Evolutionary conservation across 2,113 vertebrate genomes (phyloP), one percentile per base, ranked within the genome.

Genomic region (Hylia prasina): DNA sequence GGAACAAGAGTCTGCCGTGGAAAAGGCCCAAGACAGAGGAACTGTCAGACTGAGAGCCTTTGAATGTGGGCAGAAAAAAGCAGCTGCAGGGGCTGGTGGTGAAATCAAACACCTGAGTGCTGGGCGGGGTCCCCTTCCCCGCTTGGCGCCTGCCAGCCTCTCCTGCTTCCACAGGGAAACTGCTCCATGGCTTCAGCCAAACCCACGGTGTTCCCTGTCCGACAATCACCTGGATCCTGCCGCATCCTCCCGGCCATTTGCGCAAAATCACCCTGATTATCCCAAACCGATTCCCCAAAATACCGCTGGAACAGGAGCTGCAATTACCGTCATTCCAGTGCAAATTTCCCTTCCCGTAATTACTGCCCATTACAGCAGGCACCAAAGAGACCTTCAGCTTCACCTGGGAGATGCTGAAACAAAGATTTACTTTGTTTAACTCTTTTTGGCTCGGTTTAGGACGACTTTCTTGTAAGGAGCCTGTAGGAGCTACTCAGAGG

Each of bases 241-340:
- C 37, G 40, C 30, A 35, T 65, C 70, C 63, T 61, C 73, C 35
- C 30, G 17, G 78, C 82, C 56, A 61, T 80, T 63, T 85, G 79
- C 91, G 80, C 78, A 80, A 95, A 96, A 97, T 93, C 90, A 65
- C 84, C 37, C 84, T 86, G 89, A 96, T 96, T 94, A 94, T 82
- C 93, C 86, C 37, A 82, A 95, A 58, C 1, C 5, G 4, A 44
- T 72, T 75, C 94, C 93, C 86, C 77, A 33, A 91, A 94, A 82
- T 54, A 70, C 87, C 14, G 33, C 37, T 91, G 84, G 81, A 95
- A 45, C 58, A 66, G 87, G 73, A 82, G 87, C 78, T 47, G 77
- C 91, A 93, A 96, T 96, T 95, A 94, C 78, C 8, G 6, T 80
- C 56, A 95, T 94, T 91, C 89, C 42, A 57, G 39, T 15, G 61